Base-by-base conservation (phyloP, 2,113 vertebrate genomes). In the Sebastes fasciatus region DNA sequence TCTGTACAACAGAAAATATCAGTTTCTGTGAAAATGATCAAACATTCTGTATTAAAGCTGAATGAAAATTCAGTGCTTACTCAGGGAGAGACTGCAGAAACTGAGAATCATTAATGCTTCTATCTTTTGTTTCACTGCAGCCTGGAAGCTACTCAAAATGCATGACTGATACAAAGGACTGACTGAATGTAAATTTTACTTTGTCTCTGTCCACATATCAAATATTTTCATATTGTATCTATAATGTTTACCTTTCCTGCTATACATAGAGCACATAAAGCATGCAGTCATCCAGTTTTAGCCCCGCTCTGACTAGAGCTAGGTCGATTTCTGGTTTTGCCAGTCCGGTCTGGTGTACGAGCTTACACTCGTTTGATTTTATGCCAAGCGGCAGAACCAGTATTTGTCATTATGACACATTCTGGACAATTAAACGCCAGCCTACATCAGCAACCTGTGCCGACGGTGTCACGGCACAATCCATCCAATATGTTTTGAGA, bases 21-120 rank as follows among this genome's bases (percentile, higher is more conserved):
- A 40, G 10, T 61, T 26, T 63, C 54, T 77, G 14, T 65, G 45
- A 78, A 83, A 74, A 85, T 74, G 14, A 75, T 87, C 63, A 74
- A 77, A 85, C 58, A 17, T 0, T n/a, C 4, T 21, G 19, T 55
- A 48, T 54, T 51, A 46, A 77, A 61, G 21, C 8, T 67, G 57
- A 76, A 4, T 86, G 16, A 61, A 74, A 79, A 74, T 9, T 10
- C 63, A 48, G 2, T n/a, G 0, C 65, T 67, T 73, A 0, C 34
- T 81, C 69, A 64, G 19, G 40, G n/a, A 66, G 17, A 79, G 74
- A 63, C 42, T 34, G 11, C 11, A 72, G 80, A 76, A 34, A 13
- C 61, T 58, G 60, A 7, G 52, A 68, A 45, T 46, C 34, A 69
- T 77, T 65, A 23, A 23, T 46, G 51, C 12, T 17, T 34, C 19